phyloP scores from a whole-genome alignment of 2,797 vertebrate species.

The Leptodactylus fallax region DNA sequence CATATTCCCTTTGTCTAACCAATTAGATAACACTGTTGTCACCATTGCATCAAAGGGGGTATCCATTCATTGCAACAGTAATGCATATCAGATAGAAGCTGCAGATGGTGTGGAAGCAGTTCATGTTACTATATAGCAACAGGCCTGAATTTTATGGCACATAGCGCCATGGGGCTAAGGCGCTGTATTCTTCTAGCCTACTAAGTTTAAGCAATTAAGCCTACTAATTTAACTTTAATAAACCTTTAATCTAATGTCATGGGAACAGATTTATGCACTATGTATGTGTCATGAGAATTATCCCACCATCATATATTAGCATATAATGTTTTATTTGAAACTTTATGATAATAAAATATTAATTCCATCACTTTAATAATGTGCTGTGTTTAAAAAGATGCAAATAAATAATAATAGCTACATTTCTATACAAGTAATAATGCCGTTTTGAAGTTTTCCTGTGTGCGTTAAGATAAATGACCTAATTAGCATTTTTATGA shows the following conservation, averaged over 20 bases:
- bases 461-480: background rate
- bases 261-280: background rate
- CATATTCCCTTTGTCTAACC: too few relatives aligned
- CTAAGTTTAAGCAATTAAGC: too few relatives aligned
- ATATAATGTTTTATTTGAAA: background rate
- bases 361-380: background rate
- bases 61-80: too few relatives aligned
- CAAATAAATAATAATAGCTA: background rate
- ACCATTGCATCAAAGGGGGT: too few relatives aligned
- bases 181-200: too few relatives aligned
- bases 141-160: too few relatives aligned
- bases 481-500: conserved; percentile 50
- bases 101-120: too few relatives aligned
- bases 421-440: conserved; percentile 2
- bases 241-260: background rate
- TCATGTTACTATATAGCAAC: too few relatives aligned
- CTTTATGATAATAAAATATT: background rate
- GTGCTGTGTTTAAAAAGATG: background rate
- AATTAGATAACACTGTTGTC: too few relatives aligned
- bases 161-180: too few relatives aligned
- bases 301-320: background rate
- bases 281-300: background rate
- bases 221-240: too few relatives aligned
- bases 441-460: background rate
- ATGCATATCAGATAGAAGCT: too few relatives aligned